Percentiles rank a stretch among this genome's conserved stretches.
Evolutionary conservation across 1,140 invertebrate species (phyloP).

Genomic region (Conopomorpha cramerella): DNA sequence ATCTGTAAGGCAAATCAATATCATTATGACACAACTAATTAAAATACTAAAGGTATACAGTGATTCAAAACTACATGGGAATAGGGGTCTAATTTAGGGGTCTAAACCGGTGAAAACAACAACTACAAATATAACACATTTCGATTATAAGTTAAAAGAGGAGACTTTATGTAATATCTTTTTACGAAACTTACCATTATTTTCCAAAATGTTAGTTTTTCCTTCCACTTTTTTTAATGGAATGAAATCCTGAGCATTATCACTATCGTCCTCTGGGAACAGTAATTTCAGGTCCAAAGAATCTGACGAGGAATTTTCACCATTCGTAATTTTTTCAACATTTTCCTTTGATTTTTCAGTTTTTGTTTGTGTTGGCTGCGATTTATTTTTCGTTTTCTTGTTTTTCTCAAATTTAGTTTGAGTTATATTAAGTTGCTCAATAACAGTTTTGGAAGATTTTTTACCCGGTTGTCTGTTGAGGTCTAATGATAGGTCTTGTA

Average conservation of each 20-base stretch:
- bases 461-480: conserved; percentile 21
- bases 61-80: too few species aligned
- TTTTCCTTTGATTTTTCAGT: conserved; percentile 9
- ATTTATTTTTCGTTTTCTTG: neutral
- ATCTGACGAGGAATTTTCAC: conserved; percentile 18
- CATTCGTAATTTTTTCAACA: conserved; percentile 1
- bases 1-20: too few species aligned
- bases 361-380: neutral
- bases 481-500: conserved; percentile 24
- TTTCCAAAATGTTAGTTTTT: conserved; percentile 22
- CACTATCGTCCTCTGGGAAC: conserved; percentile 36
- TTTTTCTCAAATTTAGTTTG: conserved; percentile 10
- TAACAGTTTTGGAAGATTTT: conserved; percentile 16
- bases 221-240: conserved; percentile 19
- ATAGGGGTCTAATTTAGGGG: too few species aligned
- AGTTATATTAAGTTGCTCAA: conserved; percentile 46
- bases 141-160: too few species aligned
- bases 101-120: too few species aligned
- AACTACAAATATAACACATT: too few species aligned
- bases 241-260: conserved; percentile 19
- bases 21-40: too few species aligned
- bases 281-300: conserved; percentile 34
- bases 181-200: conserved; percentile 25
- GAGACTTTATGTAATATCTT: too few species aligned
- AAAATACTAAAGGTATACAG: too few species aligned